Conservation (phyloP, 2,797 vertebrate species). For the Numenius phaeopus region DNA sequence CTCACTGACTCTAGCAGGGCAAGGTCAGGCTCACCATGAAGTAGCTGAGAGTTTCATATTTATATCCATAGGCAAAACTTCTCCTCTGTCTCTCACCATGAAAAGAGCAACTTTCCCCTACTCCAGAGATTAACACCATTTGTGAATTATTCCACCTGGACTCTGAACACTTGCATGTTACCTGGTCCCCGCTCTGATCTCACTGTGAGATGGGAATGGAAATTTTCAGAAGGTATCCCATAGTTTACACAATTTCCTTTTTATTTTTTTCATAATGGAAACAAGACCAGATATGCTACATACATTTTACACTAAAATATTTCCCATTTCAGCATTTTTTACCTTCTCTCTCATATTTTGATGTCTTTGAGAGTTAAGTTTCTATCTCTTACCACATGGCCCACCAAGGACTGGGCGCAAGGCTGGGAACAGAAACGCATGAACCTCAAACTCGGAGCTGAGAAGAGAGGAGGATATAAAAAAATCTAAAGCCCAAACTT, state of each 20-base stretch:
- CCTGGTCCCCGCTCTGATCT: background rate
- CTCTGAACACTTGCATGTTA: background rate
- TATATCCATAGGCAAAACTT: background rate
- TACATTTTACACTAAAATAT: background rate
- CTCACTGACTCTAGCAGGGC: background rate
- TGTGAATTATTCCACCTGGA: background rate
- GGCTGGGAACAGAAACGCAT: background rate
- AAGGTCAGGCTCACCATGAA: background rate
- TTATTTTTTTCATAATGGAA: background rate
- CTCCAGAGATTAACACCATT: slow-evolving; percentile 25
- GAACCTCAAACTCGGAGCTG: slow-evolving; percentile 18
- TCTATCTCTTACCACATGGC: background rate
- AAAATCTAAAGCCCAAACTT: slow-evolving; percentile 32
- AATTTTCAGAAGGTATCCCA: background rate
- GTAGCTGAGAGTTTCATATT: background rate
- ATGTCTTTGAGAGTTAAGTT: background rate
- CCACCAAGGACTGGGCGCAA: background rate
- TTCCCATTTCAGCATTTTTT: background rate
- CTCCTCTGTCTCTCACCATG: background rate
- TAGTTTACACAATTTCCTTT: background rate
- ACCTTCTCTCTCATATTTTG: background rate
- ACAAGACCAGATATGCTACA: background rate
- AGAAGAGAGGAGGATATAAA: background rate
- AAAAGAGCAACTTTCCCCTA: slow-evolving; percentile 1
- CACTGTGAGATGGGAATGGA: background rate